Conservation (phyloP, 2,113 vertebrate species). For the Pelobates fuscus region DNA sequence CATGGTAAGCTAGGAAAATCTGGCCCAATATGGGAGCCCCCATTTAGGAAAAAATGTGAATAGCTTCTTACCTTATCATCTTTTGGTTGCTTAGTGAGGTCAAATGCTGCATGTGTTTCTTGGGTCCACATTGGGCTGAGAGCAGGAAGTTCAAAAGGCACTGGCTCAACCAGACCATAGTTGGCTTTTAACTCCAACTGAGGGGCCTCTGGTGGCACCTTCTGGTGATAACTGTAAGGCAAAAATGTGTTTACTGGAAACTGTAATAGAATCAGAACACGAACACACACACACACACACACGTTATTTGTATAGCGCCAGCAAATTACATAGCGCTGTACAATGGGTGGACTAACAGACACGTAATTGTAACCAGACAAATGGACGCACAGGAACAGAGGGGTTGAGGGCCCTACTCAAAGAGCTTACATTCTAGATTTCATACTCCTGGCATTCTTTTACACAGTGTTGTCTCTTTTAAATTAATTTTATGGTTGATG, state of each 20-base stretch:
- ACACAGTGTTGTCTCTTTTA: too few species aligned
- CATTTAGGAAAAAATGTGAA: too few species aligned
- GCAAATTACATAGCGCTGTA: too few species aligned
- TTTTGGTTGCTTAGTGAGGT: conserved; percentile 91
- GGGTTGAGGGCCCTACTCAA: too few species aligned
- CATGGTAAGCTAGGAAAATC: too few species aligned
- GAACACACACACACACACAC: not conserved
- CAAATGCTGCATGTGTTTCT: conserved; percentile 87
- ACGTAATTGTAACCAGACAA: too few species aligned
- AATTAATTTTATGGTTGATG: too few species aligned
- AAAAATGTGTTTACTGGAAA: conserved; percentile 25
- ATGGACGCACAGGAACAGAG: too few species aligned
- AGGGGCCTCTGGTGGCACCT: conserved; percentile 88
- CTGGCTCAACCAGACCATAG: conserved; percentile 91
- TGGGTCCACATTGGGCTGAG: conserved; percentile 79
- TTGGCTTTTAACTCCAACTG: conserved; percentile 93
- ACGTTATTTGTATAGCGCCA: not conserved
- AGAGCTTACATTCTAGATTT: too few species aligned
- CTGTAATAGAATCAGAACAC: not conserved
- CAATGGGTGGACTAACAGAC: too few species aligned
- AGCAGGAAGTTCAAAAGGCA: conserved; percentile 84
- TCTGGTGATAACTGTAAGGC: conserved; percentile 91
- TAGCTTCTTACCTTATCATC: conserved; percentile 80
- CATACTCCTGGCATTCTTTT: too few species aligned
- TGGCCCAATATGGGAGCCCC: too few species aligned